Evolutionary conservation across 2,888 invertebrate genomes (phyloP).

Genomic region (Lampropteryx suffumata): DNA sequence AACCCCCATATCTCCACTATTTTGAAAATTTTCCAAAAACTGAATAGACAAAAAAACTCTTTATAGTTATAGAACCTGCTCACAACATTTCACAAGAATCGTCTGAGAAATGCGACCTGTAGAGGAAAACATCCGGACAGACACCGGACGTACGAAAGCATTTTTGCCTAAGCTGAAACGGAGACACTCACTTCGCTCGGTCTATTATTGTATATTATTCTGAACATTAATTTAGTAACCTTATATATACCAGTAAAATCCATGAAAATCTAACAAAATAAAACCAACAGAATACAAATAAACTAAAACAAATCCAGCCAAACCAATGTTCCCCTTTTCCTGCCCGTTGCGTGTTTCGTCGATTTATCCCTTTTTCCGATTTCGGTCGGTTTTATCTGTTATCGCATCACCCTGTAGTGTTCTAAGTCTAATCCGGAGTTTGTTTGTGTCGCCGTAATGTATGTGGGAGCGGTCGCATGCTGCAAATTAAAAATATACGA

Average conservation of each 20-base stretch:
- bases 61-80: too few relatives aligned
- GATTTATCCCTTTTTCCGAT: constrained; percentile 18
- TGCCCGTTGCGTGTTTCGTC: constrained; percentile 15
- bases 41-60: too few relatives aligned
- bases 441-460: constrained; percentile 71
- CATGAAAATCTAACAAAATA: background rate
- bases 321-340: constrained; percentile 17
- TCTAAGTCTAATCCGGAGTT: constrained; percentile 67
- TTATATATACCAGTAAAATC: background rate
- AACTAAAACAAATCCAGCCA: constrained; percentile 17
- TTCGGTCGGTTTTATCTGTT: constrained; percentile 17
- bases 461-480: constrained; percentile 71
- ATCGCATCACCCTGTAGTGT: constrained; percentile 55
- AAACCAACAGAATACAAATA: constrained; percentile 17
- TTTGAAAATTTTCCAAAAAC: too few relatives aligned
- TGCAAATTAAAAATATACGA: constrained; percentile 61
- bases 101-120: too few relatives aligned
- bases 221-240: too few relatives aligned
- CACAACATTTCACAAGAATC: too few relatives aligned
- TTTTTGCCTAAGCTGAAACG: too few relatives aligned
- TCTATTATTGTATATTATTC: too few relatives aligned
- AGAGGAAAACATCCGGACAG: too few relatives aligned
- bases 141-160: too few relatives aligned
- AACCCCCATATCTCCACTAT: too few relatives aligned
- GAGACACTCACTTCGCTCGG: too few relatives aligned